Evolutionary conservation across 2,113 vertebrate species (phyloP), one percentile per base, ranked within the genome.

Genomic region (Lampris incognitus): DNA sequence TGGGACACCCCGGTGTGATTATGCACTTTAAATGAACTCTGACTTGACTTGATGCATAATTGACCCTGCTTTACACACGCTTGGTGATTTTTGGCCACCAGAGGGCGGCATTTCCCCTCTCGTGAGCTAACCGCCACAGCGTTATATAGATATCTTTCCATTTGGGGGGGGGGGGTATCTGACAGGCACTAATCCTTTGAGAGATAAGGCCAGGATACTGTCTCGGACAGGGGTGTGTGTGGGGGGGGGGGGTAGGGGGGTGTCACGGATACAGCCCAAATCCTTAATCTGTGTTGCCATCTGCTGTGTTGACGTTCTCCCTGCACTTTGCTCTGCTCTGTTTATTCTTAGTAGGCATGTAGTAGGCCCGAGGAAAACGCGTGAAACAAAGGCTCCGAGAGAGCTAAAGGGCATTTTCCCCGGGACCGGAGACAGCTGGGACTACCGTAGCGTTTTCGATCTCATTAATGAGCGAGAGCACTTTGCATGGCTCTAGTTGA

Each of bases 241-340:
- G 66, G 76, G 65, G 68, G 36, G 24, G 50, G 56, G 54, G 38
- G 70, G 62, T 66, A 55, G 85, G 66, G 76, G 66, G 68, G 36
- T 8, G 57, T 83, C 69, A 73, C 40, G 52, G 62, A 76, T 63
- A 9, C 36, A 62, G 72, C 79, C 63, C 48, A 82, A 66, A 88
- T 79, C 81, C 85, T 85, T 92, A 88, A 92, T 91, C 88, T 85
- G 78, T 84, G 79, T 86, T 85, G 84, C 91, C 89, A 89, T 91
- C 89, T 92, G 89, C 78, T 60, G 83, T 79, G 75, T 81, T 80
- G 73, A 54, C 78, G 77, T 74, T 79, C 84, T 70, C 76, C 74
- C 79, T 85, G 78, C 75, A 76, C 46, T 60, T 69, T 68, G n/a
- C 5, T 10, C 67, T 3, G 39, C 70, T 71, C 62, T 70, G 44